A percentile compares a stretch with the other conserved stretches of the same genome.
phyloP scores from a whole-genome alignment of 2,113 vertebrate species.

The Rutilus rutilus region DNA sequence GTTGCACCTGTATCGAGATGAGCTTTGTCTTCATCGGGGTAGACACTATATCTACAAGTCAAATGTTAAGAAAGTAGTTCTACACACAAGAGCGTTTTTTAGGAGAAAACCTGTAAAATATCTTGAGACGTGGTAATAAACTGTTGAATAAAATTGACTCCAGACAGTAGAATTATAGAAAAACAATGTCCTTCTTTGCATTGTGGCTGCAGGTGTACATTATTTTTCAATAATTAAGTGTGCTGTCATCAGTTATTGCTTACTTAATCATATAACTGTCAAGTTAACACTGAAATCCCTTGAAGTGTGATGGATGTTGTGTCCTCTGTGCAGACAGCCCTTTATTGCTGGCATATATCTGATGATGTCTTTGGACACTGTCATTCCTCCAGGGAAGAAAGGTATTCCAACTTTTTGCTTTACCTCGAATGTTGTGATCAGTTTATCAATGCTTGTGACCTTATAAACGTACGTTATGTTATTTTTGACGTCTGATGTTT shows the following conservation, averaged over 20 bases:
- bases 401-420: constrained; percentile 69
- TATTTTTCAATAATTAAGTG: not conserved
- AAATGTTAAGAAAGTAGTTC: not conserved
- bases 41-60: no score
- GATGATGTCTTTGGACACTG: constrained; percentile 89
- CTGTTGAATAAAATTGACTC: no score
- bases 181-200: no score
- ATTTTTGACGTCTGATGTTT: constrained; percentile 48
- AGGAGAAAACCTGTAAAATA: no score
- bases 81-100: no score
- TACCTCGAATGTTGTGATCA: not conserved
- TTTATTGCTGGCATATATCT: constrained; percentile 97
- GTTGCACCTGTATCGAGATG: no score
- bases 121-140: no score
- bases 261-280: not conserved
- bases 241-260: not conserved
- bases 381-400: constrained; percentile 89
- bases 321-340: constrained; percentile 82
- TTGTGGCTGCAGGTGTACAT: not conserved
- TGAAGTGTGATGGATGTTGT: constrained; percentile 44
- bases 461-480: not conserved
- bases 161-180: no score
- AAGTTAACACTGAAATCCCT: not conserved
- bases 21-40: no score
- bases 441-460: not conserved